Evolutionary conservation across 2,113 vertebrate species (phyloP), one percentile per base, ranked within the genome.

Genomic region (Zootoca vivipara): DNA sequence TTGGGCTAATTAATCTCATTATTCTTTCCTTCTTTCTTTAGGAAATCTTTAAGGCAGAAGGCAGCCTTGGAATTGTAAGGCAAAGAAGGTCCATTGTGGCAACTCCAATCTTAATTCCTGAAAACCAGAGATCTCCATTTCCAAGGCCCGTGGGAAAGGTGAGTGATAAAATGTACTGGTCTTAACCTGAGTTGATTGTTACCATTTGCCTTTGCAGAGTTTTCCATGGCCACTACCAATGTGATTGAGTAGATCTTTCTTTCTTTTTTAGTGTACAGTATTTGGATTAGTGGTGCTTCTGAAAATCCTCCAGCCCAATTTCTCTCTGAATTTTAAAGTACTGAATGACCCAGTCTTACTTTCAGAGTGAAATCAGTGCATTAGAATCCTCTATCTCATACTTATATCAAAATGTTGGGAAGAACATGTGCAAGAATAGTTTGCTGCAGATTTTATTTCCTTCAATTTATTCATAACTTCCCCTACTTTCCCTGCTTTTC

Each of bases 41-140:
- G 99, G 97, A 98, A 89, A 96, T 98, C 90, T 95, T 98, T 94
- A 97, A 97, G 92, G 93, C 96, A 67, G 97, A 96, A 93, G 95
- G 96, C 79, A 97, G 75, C 67, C 95, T 95, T 90, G 95, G 97
- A 20, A 94, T 97, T 90, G 94, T 96, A 89, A 97, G 99, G 94
- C 96, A 97, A 78, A 99, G 98, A 96, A 97, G 99, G 87, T 97
- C 98, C 89, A 97, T 99, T 90, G 96, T 99, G 95, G 96, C 98
- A 58, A 98, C 98, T 74, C 97, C 97, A 0, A 97, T 99, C 94
- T 95, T 97, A 86, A 97, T 99, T 85, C 98, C 98, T 16, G 99
- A 99, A 96, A 99, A 98, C 96, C 98, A 98, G 95, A 98, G 99
- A 93, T 96, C 97, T 18, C 98, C 98, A 0, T 99, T 99, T 78